phyloP scores from a whole-genome alignment of 2,113 vertebrate genomes.

The Psittacus erithacus region DNA sequence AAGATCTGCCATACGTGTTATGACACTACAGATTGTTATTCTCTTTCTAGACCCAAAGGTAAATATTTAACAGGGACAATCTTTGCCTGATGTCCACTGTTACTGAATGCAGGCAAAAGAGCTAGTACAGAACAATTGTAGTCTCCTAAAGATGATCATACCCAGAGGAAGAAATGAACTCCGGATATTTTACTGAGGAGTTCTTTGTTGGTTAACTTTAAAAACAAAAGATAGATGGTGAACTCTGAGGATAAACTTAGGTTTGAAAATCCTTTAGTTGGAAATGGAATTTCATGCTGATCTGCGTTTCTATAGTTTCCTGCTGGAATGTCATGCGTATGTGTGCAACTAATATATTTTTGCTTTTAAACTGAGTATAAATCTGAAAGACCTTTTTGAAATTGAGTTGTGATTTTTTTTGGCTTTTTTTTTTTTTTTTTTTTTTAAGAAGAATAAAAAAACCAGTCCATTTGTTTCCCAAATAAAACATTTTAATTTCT shows the following conservation, averaged over 20 bases:
- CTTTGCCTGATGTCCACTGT: slow-evolving; percentile 23
- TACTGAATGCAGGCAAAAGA: background rate
- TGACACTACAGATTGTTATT: slow-evolving; percentile 45
- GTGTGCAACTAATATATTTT: background rate
- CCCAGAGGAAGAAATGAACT: background rate
- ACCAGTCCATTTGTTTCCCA: accelerated
- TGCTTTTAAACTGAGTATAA: background rate
- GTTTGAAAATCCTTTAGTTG: background rate
- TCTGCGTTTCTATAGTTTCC: background rate
- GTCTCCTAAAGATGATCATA: background rate
- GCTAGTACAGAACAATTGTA: background rate
- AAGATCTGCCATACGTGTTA: slow-evolving; percentile 30
- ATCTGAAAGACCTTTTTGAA: background rate
- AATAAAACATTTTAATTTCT: background rate
- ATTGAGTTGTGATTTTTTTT: background rate
- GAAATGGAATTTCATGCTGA: background rate
- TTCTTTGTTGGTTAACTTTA: background rate
- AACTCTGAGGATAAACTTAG: background rate
- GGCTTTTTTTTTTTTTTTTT: background rate
- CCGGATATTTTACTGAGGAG: background rate
- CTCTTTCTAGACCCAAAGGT: slow-evolving; percentile 36
- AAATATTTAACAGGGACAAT: slow-evolving; percentile 21
- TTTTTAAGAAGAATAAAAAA: background rate
- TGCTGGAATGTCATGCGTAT: background rate
- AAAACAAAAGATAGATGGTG: background rate